Evolutionary conservation across 1,140 invertebrate genomes (phyloP).

Genomic region (Drosophila carrolli): DNA sequence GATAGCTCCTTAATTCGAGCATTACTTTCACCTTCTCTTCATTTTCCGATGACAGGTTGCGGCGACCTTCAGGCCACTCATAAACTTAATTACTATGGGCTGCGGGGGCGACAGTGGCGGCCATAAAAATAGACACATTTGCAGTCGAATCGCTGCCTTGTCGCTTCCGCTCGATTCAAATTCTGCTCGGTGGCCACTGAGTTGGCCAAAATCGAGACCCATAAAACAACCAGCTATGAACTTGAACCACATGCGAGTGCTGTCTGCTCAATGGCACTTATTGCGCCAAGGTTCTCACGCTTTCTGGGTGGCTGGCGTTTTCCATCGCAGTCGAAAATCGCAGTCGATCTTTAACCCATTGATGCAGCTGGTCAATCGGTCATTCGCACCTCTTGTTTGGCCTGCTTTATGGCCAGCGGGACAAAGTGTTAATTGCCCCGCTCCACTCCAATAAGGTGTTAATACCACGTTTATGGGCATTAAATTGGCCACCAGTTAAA

Average conservation of each 20-base stretch:
- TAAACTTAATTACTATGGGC: constrained; percentile 56
- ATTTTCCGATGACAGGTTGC: constrained; percentile 14
- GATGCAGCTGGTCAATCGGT: constrained; percentile 40
- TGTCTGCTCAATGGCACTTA: constrained; percentile 27
- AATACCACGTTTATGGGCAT: constrained; percentile 77
- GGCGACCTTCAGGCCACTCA: constrained; percentile 61
- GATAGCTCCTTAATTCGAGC: constrained; percentile 27
- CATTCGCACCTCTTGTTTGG: constrained; percentile 36
- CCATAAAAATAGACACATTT: constrained; percentile 67
- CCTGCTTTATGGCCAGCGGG: constrained; percentile 64
- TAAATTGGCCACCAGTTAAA: constrained; percentile 77
- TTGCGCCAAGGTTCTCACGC: constrained; percentile 36
- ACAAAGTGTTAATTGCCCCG: constrained; percentile 75
- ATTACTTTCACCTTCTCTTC: constrained; percentile 49
- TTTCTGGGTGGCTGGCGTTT: constrained; percentile 1
- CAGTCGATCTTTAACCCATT: constrained; percentile 35
- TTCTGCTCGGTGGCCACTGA: constrained; percentile 15
- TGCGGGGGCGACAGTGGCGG: constrained; percentile 27
- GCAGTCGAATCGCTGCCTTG: constrained; percentile 15
- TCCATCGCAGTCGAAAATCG: neutral
- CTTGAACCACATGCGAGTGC: constrained; percentile 47
- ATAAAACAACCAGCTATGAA: constrained; percentile 53
- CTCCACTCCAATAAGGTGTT: constrained; percentile 65
- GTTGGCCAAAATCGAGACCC: constrained; percentile 40
- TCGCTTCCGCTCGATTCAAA: constrained; percentile 24